Evolutionary conservation across 2,888 invertebrate species (phyloP), one percentile per base, ranked within the genome.

Genomic region (Tiliacea aurago): DNA sequence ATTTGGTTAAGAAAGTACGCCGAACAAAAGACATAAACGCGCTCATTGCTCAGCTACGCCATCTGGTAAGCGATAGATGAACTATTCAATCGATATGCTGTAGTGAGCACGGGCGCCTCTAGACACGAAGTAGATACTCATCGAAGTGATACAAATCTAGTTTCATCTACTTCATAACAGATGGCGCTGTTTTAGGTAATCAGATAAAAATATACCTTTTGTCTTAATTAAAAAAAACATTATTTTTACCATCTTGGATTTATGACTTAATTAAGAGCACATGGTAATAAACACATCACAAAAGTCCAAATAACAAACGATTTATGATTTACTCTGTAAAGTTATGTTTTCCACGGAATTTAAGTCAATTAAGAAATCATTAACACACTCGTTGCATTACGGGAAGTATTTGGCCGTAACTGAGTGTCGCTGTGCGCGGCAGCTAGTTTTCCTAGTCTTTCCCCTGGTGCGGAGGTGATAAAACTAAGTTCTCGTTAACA

Each of bases 11-110:
- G 47, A 41, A 43, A 61, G 15, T 23, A 20, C 15, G 43, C 51
- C 28, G 72, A 89, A 90, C 76, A 91, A 92, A 93, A 92, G 93
- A 94, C 91, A 87, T 93, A 89, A 94, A 94, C 94, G 94, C 88
- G 80, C 61, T 45, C 10, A 3, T 0, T 0, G 0, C 0, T 0
- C 5, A n/a, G 45, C 45, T 78, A 63, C 90, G 92, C 90, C 89
- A 91, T 87, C 92, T 92, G 85, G 73, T 65, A 70, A 11, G 33
- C 1, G 43, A 55, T 78, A 75, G 87, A 20, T 20, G 56, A 83
- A 90, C 84, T 78, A 74, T 62, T 56, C n/a, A 20, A 51, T 23
- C 18, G 55, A 78, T 28, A 43, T 43, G 72, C 55, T 70, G 5
- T 28, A 47, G 15, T 78, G n/a, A 23, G n/a, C 47, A 11, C 51